These are phyloP conservation scores for human (Homo sapiens) DNA, from an alignment of 2,113 vertebrate species.

Conservation along the genomic window GRCh38 chr7:141625501-141626000, in stretches of 20 bases:
- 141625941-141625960: neutral
- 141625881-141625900: neutral
- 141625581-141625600: neutral
- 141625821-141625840: neutral
- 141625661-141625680: neutral
- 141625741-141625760: neutral
- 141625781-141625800: neutral
- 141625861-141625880: constrained; percentile 21
- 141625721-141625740: no score
- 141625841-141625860: neutral
- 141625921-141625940: neutral
- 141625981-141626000: neutral
- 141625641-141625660: neutral
- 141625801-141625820: neutral
- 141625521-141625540: no score
- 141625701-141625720: neutral
- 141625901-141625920: neutral
- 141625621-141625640: neutral
- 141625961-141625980: neutral
- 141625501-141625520: no score
- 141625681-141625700: neutral
- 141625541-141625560: no score
- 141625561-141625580: neutral
- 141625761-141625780: neutral
- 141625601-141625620: neutral